phyloP scores from a whole-genome alignment of 1,140 invertebrate genomes.

The Apolygus lucorum region DNA sequence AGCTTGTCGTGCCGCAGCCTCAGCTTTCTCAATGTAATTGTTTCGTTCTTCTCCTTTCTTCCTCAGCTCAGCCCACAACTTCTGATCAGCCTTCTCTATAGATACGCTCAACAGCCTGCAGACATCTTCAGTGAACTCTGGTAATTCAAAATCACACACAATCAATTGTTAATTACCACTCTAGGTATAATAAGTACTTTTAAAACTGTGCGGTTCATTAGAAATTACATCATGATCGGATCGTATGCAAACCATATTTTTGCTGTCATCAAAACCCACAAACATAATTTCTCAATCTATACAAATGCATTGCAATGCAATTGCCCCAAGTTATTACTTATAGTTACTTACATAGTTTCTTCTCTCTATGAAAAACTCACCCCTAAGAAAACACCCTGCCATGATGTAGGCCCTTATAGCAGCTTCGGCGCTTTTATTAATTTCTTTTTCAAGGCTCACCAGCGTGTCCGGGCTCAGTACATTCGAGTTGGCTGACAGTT shows the following conservation, averaged over 20 bases:
- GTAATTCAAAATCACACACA: no score
- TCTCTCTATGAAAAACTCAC: no score
- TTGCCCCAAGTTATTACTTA: no score
- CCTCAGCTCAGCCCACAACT: conserved; percentile 41
- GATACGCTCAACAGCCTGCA: conserved; percentile 29
- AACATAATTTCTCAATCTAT: background rate
- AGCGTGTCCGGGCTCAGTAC: background rate
- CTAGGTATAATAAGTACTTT: no score
- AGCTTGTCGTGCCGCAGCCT: conserved; percentile 40
- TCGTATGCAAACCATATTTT: no score
- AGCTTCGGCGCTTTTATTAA: background rate
- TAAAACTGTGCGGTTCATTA: no score
- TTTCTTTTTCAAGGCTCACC: background rate
- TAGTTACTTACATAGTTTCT: no score
- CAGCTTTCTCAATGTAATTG: conserved; percentile 43
- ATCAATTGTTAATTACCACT: no score
- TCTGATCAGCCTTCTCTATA: conserved; percentile 27
- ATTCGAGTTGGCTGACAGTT: background rate
- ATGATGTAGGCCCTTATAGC: background rate
- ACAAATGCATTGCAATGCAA: background rate
- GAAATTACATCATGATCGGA: no score
- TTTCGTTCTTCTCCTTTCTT: conserved; percentile 47
- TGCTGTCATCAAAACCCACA: background rate
- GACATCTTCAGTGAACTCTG: conserved; percentile 21
- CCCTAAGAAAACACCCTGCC: background rate